Evolutionary conservation across 64 coral and sea anemone genomes (phyloP), one percentile per base, ranked within the genome.

Genomic region (Montipora foliosa): DNA sequence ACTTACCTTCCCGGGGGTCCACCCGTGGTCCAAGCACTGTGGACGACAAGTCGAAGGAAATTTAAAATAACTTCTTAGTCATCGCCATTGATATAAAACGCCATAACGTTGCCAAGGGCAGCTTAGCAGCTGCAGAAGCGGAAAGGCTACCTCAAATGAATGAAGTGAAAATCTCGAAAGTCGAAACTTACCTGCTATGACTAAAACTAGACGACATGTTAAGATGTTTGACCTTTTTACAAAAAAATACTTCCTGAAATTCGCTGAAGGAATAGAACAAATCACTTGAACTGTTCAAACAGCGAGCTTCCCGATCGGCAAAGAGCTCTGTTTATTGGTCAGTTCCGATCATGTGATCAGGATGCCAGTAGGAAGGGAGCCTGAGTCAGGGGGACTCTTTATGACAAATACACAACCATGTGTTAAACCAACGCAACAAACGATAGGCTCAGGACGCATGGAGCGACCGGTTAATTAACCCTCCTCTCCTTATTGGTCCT

Each of bases 131-230:
- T 37, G 48, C 19, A 6, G 5, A 48, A 88, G 44, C 76, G 55
- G 79, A 24, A 80, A 67, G 21, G 88, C 8, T 11, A 22, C 17
- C 10, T 8, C 44, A 80, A 88, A 19, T 59, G 49, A 29, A 74
- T 48, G 64, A 15, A 51, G 61, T 17, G 20, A 87, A 93, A 87
- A 12, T 57, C 49, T n/a, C 61, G 6, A 52, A 17, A 0, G 48
- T 4, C 24, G 17, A 15, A 80, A 78, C 75, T 88, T 16, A 93
- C 92, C 84, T 93, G 53, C 88, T 86, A 29, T 86, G 82, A 21
- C 92, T 84, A 88, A 93, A 93, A n/a, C 92, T 86, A n/a, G 76
- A 93, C 73, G 92, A 93, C 92, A 93, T 93, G 8, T 15, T 81
- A 22, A 7, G 9, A 58, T 12, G 25, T 67, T 1, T 10, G 53